Evolutionary conservation across 2,888 invertebrate genomes (phyloP).

Genomic region (Hybos culiciformis): DNA sequence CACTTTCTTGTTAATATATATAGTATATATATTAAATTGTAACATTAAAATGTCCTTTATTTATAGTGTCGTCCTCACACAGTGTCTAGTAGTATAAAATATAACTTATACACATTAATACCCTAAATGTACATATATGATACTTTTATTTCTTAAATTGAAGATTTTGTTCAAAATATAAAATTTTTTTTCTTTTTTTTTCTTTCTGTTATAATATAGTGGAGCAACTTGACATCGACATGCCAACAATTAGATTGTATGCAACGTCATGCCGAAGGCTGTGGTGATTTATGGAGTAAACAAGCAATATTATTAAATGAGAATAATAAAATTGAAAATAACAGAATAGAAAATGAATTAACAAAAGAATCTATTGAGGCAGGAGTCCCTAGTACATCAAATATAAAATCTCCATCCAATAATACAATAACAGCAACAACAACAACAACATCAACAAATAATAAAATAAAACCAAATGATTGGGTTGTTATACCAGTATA

Average conservation of each 20-base stretch:
- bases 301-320: conserved; percentile 33
- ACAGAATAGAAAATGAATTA: conserved; percentile 12
- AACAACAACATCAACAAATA: conserved; percentile 11
- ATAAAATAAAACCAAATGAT: conserved; percentile 29
- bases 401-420: neutral
- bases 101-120: neutral
- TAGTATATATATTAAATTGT: no score
- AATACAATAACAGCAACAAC: conserved; percentile 9
- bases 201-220: conserved; percentile 18
- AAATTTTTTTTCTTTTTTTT: conserved; percentile 12
- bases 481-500: conserved; percentile 38
- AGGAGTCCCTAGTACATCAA: conserved; percentile 12
- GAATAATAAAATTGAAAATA: conserved; percentile 19
- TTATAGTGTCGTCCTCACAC: no score
- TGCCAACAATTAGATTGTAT: conserved; percentile 24
- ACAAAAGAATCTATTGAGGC: conserved; percentile 14
- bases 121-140: neutral
- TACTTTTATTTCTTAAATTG: neutral
- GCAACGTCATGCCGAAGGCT: conserved; percentile 34
- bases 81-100: no score
- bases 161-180: neutral
- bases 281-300: conserved; percentile 35
- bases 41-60: no score
- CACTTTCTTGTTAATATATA: no score
- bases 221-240: conserved; percentile 31